Base-by-base conservation (phyloP, 1,140 invertebrate species). In the Polyergus mexicanus region DNA sequence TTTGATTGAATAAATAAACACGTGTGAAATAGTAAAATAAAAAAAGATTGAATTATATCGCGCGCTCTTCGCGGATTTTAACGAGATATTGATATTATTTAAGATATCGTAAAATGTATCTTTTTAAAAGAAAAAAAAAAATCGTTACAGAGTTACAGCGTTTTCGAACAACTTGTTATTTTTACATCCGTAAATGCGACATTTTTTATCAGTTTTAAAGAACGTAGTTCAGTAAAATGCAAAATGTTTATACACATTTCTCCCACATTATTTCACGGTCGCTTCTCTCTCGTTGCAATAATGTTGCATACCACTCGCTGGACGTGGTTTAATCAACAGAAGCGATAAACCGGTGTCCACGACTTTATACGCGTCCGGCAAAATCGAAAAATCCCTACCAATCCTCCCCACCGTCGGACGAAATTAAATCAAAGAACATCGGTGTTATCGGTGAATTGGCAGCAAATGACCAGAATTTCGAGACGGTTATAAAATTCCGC, bases 401-500 rank as follows among this genome's bases (percentile, higher is more conserved):
- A 69, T 19, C 28, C 66, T 56, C 44, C 28, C 19, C 54, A 76
- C 32, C 28, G 44, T 54, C 75, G 47, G 54, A 32, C 44, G 72
- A 60, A 66, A 89, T 89, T 89, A 89, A 89, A 84, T 51, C 28
- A 71, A 47, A 54, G 38, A 65, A 54, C 38, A 38, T 60, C 68
- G 58, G n/a, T 22, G 86, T 28, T 69, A 78, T 51, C 76, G 54
- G 60, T 66, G 44, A 68, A 90, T 88, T 86, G 16, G 16, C 68
- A 76, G 81, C 74, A 66, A 91, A 88, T 88, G 86, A 71, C 68
- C 75, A 32, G 72, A 91, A 85, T 90, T 85, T 84, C 56, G 56
- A 62, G 74, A 62, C 44, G 89, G 91, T 88, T 91, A 86, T 92
- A 92, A 92, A 92, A 91, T 80, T 84, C 85, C 58, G 74, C 80